These are phyloP conservation scores for Anagyrus pseudococci DNA, from an alignment of 2,888 invertebrate genomes.

Conservation along the genomic window DNA sequence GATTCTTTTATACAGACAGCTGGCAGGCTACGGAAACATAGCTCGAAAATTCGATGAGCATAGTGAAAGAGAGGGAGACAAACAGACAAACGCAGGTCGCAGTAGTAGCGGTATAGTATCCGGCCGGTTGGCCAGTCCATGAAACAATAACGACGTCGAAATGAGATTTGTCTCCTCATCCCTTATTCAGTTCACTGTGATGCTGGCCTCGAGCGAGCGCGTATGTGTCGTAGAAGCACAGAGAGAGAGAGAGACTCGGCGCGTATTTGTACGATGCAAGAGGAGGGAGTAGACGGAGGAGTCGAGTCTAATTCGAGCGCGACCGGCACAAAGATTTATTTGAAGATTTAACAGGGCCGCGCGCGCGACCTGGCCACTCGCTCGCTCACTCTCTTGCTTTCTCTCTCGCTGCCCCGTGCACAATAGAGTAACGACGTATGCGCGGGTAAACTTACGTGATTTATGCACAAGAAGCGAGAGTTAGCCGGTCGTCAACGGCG, in stretches of 20 bases:
- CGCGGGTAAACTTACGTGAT: constrained; percentile 49
- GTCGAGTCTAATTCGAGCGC: constrained; percentile 34
- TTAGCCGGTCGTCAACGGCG: constrained; percentile 23
- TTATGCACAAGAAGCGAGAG: constrained; percentile 47
- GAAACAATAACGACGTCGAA: constrained; percentile 39
- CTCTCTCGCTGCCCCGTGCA: too few species aligned
- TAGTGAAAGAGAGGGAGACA: too few species aligned
- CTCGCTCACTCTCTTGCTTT: too few species aligned
- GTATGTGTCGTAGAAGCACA: too few species aligned
- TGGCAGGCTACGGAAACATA: too few species aligned
- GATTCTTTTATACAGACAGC: constrained; percentile 4
- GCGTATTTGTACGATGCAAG: too few species aligned
- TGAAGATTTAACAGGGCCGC: constrained; percentile 35
- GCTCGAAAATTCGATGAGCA: too few species aligned
- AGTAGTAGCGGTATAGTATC: too few species aligned
- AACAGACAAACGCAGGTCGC: too few species aligned
- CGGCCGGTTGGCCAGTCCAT: neutral
- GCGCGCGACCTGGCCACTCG: neutral
- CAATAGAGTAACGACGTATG: constrained; percentile 27
- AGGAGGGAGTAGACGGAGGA: too few species aligned
- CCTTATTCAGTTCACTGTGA: constrained; percentile 22
- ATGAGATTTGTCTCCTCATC: constrained; percentile 38
- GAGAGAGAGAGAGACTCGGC: too few species aligned
- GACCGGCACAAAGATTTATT: constrained; percentile 36
- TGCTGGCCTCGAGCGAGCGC: too few species aligned